Conservation (phyloP, 2,797 vertebrate species). For the Sebastes iracundus region DNA sequence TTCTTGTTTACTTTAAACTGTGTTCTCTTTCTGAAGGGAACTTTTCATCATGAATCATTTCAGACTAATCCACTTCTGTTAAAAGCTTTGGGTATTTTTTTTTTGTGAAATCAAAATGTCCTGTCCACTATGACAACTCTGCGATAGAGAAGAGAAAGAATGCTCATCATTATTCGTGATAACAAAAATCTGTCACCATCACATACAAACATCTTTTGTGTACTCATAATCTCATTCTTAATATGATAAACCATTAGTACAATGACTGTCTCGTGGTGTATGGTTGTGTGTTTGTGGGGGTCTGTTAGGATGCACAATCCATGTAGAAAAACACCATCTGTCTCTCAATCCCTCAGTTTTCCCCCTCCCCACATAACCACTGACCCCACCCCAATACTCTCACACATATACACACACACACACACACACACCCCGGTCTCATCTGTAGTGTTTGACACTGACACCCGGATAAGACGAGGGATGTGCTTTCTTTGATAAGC, state of each 20-base stretch:
- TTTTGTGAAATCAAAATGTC: not conserved
- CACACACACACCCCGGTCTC: constrained; percentile 10
- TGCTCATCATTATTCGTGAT: not conserved
- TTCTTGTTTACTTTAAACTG: not conserved
- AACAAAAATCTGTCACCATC: not conserved
- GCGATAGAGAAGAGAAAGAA: not conserved
- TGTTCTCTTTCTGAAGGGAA: not conserved
- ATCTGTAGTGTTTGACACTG: constrained; percentile 31
- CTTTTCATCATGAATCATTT: not conserved
- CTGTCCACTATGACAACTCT: not conserved
- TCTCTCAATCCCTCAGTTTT: constrained; percentile 48
- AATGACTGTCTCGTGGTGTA: not conserved
- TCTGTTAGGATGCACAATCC: constrained; percentile 31
- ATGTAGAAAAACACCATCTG: constrained; percentile 81
- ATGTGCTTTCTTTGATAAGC: constrained; percentile 12
- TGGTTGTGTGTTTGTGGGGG: constrained; percentile 15
- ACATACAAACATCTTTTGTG: constrained; percentile 11
- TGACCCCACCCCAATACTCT: constrained; percentile 16
- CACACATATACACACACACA: not conserved
- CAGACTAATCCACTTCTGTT: not conserved
- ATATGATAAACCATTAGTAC: not conserved
- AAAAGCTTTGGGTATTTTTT: not conserved
- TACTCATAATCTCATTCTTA: not conserved
- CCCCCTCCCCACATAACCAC: constrained; percentile 38
- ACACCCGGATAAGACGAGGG: constrained; percentile 3